Percentiles rank a stretch among this genome's conserved stretches.
These are phyloP conservation scores for Isichthys henryi DNA, from an alignment of 2,113 vertebrate species.

Conservation along the genomic window DNA sequence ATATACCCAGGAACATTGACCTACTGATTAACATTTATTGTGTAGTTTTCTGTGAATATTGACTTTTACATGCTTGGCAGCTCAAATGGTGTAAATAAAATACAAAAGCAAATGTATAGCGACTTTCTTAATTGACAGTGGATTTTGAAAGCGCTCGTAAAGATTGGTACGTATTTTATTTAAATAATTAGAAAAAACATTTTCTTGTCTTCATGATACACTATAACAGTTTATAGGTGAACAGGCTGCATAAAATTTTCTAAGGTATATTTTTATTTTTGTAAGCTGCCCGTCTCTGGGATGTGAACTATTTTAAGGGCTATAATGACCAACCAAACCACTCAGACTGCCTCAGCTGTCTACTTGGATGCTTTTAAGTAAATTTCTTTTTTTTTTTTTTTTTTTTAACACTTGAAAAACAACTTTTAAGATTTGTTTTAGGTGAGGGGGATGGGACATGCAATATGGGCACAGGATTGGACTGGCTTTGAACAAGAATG, in stretches of 20 bases:
- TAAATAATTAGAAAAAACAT: conserved; percentile 44
- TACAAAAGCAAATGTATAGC: conserved; percentile 70
- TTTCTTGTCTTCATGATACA: conserved; percentile 48
- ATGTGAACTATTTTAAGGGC: conserved; percentile 36
- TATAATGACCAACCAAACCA: conserved; percentile 21
- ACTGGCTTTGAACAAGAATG: conserved; percentile 2
- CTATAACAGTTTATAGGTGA: conserved; percentile 28
- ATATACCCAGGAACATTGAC: conserved; percentile 60
- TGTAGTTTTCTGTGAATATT: conserved; percentile 82
- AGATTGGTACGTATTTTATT: conserved; percentile 70
- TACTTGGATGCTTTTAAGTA: conserved; percentile 33
- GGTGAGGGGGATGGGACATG: background rate
- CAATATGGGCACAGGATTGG: conserved; percentile 4
- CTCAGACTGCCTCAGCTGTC: conserved; percentile 40
- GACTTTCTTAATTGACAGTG: conserved; percentile 72
- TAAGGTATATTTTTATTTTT: conserved; percentile 24
- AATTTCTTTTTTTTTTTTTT: conserved; percentile 2
- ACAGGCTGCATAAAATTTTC: conserved; percentile 34
- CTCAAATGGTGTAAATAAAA: conserved; percentile 86
- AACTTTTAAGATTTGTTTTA: background rate
- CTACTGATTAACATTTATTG: conserved; percentile 72
- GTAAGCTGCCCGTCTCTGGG: conserved; percentile 12
- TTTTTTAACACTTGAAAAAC: background rate
- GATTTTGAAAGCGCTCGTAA: conserved; percentile 64
- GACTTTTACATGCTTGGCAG: conserved; percentile 85